Percentiles rank a stretch among this genome's conserved stretches.
Conservation (phyloP, 2,888 invertebrate genomes). For the Eupelmus urozonus region DNA sequence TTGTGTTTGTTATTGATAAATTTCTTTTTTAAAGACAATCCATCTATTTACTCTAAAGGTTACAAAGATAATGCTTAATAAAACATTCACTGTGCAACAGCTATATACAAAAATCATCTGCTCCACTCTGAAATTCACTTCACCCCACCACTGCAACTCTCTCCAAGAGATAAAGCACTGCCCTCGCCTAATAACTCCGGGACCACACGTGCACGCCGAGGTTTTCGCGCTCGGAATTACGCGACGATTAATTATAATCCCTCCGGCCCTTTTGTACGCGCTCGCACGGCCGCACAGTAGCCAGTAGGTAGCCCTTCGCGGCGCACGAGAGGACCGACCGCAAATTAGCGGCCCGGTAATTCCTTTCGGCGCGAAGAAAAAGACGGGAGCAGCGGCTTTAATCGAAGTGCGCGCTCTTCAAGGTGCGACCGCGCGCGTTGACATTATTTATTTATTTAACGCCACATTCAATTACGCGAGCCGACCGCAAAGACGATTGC, state of each 20-base stretch:
- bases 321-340: slow-evolving; percentile 31
- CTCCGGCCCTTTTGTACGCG: neutral
- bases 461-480: slow-evolving; percentile 75
- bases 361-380: slow-evolving; percentile 62
- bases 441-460: slow-evolving; percentile 76
- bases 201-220: neutral
- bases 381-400: slow-evolving; percentile 17
- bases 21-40: too few relatives aligned
- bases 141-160: too few relatives aligned
- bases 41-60: too few relatives aligned
- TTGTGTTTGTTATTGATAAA: too few relatives aligned
- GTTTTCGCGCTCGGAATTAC: neutral
- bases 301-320: slow-evolving; percentile 43
- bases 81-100: too few relatives aligned
- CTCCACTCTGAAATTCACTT: too few relatives aligned
- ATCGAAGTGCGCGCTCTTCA: slow-evolving; percentile 23
- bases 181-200: neutral
- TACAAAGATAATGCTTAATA: too few relatives aligned
- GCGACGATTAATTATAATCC: slow-evolving; percentile 53
- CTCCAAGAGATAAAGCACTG: neutral
- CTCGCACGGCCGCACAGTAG: slow-evolving; percentile 29
- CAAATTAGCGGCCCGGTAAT: slow-evolving; percentile 63
- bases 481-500: slow-evolving; percentile 74
- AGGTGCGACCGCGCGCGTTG: slow-evolving; percentile 52
- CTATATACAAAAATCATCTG: too few relatives aligned